phyloP scores from a whole-genome alignment of 2,113 vertebrate species.

The Corythaeola cristata region DNA sequence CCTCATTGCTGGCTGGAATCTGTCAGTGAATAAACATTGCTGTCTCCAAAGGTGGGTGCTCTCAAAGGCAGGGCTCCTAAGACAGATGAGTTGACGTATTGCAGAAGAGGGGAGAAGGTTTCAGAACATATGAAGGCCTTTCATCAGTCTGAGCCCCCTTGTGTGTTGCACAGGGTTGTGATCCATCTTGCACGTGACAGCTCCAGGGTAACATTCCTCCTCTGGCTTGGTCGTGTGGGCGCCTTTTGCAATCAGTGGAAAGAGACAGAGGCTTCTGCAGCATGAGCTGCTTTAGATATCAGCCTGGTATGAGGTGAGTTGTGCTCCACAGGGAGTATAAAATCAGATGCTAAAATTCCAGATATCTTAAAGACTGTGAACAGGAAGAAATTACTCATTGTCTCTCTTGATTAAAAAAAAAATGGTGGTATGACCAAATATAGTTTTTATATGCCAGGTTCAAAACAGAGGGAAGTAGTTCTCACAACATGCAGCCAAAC shows the following conservation, averaged over 20 bases:
- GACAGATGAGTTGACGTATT: background rate
- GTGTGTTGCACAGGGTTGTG: background rate
- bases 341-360: background rate
- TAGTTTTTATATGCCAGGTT: background rate
- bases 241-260: background rate
- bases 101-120: background rate
- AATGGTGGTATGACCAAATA: background rate
- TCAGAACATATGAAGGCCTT: background rate
- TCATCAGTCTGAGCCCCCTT: background rate
- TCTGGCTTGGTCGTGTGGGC: background rate
- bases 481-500: background rate
- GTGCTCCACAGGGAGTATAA: background rate
- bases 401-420: background rate
- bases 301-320: background rate
- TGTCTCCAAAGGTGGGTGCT: background rate
- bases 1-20: background rate
- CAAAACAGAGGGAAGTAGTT: background rate
- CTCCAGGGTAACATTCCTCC: background rate
- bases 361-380: background rate
- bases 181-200: background rate
- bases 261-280: background rate
- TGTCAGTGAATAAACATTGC: background rate
- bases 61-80: background rate
- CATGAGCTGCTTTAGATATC: background rate
- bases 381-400: background rate